Percentiles rank a stretch among this genome's conserved stretches.
Evolutionary conservation across 1,140 invertebrate species (phyloP).

Genomic region (Tetranychus urticae): DNA sequence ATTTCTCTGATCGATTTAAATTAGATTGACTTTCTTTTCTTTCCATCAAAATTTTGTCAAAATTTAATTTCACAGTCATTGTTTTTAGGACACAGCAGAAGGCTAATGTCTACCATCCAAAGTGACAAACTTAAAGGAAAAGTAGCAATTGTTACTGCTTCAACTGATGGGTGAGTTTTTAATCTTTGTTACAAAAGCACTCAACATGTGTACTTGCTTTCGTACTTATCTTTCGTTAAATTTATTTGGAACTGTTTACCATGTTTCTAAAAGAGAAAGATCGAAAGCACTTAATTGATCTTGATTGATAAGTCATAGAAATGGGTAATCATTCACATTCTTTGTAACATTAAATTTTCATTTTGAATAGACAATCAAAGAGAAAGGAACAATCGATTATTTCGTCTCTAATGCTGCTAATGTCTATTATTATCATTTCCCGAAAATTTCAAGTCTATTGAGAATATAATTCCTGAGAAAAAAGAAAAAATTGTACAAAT

Average conservation of each 20-base stretch:
- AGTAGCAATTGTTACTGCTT: constrained; percentile 73
- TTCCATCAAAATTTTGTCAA: too few relatives aligned
- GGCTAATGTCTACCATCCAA: too few relatives aligned
- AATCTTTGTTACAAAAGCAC: not conserved
- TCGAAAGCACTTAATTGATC: constrained; percentile 18
- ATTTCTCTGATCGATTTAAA: too few relatives aligned
- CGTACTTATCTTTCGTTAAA: not conserved
- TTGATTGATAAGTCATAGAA: constrained; percentile 13
- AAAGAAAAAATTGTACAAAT: constrained; percentile 50
- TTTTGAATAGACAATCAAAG: constrained; percentile 30
- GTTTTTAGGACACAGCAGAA: too few relatives aligned
- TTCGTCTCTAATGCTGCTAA: constrained; percentile 78
- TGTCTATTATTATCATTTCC: constrained; percentile 15
- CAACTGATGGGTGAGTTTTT: constrained; percentile 51
- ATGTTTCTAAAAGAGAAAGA: constrained; percentile 22
- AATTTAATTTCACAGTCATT: too few relatives aligned
- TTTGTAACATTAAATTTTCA: too few relatives aligned
- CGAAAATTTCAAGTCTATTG: constrained; percentile 17
- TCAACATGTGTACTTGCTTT: not conserved
- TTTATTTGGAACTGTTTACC: constrained; percentile 20
- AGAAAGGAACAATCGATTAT: constrained; percentile 76
- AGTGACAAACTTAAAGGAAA: constrained; percentile 29
- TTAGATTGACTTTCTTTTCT: too few relatives aligned
- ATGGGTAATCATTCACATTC: not conserved
- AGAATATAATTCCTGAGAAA: too few relatives aligned